These are phyloP conservation scores for Prionailurus viverrinus DNA, from an alignment of 2,113 vertebrate species.

Conservation along the genomic window DNA sequence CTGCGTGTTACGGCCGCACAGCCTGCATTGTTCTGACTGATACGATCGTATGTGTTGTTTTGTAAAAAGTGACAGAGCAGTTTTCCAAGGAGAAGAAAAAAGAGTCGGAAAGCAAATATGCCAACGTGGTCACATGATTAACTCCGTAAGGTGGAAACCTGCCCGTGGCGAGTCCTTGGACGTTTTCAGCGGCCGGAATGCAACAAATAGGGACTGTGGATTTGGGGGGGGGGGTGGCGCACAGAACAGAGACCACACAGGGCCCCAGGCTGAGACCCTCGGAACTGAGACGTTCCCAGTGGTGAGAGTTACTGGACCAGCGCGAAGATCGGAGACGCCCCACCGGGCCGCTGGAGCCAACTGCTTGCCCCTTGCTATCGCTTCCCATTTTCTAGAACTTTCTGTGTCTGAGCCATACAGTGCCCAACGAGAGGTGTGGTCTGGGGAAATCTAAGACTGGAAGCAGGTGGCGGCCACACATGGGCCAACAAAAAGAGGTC, in stretches of 20 bases:
- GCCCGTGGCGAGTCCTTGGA: background rate
- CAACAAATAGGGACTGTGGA: background rate
- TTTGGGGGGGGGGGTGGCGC: too few relatives aligned
- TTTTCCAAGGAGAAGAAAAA: background rate
- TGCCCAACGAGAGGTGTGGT: background rate
- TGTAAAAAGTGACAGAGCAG: background rate
- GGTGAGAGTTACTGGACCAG: background rate
- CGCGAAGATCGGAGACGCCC: background rate
- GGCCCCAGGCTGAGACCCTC: background rate
- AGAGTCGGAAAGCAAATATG: background rate
- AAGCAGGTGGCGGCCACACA: background rate
- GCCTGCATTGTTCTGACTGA: background rate
- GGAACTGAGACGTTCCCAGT: background rate
- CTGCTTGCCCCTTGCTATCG: rapidly evolving
- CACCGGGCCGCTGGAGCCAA: too few relatives aligned
- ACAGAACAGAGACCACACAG: background rate
- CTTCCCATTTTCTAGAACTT: background rate
- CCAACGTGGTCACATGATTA: background rate
- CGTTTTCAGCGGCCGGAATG: too few relatives aligned
- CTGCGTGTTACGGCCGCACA: background rate
- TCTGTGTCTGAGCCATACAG: background rate
- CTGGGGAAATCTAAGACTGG: background rate
- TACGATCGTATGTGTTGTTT: background rate
- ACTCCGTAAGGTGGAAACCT: background rate
- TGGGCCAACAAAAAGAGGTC: background rate